Base-by-base conservation (phyloP, 2,113 vertebrate genomes). In the Eubucco bourcierii region DNA sequence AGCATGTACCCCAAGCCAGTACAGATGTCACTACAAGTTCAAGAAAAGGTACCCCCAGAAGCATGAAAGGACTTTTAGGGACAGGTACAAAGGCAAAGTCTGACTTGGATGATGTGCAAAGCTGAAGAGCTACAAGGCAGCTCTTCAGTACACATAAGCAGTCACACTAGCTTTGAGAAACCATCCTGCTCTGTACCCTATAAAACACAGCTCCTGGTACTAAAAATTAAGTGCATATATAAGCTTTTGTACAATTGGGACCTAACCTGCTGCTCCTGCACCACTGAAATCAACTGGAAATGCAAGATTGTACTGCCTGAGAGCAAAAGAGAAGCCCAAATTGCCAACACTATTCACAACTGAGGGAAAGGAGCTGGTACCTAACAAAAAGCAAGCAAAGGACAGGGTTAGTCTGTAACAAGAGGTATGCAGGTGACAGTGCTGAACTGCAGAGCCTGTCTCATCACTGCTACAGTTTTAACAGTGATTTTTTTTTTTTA, bases 401-500 rank as follows among this genome's bases (percentile, higher is more conserved):
- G 28, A 84, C 56, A 90, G 55, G 9, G 20, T 59, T 77, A 63
- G 50, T 47, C 31, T n/a, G 13, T 9, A 71, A 72, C 37, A 84
- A 85, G 85, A 70, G 61, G 23, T 41, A 90, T 89, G 75, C 65
- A 89, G 85, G 72, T 15, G 28, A 84, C 56, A 90, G 59, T 10
- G 20, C 63, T 77, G 66, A 95, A 87, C 63, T 79, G n/a, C 76
- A 90, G 79, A 93, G 85, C 47, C 74, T 55, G 18, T 60, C 71
- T 93, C 39, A 2, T 90, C 92, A 92, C 47, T 90, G 68, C 63
- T 60, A 58, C 44, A 61, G 80, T 87, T 94, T 80, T 63, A 71
- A 20, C 56, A 96, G 93, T 46, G 82, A 94, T 89, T 90, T 87
- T 81, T 86, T 64, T 63, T 83, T 88, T 93, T 87, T 78, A 96